Evolutionary conservation across 2,797 vertebrate genomes (phyloP), one percentile per base, ranked within the genome.

Genomic region (Picus viridis): DNA sequence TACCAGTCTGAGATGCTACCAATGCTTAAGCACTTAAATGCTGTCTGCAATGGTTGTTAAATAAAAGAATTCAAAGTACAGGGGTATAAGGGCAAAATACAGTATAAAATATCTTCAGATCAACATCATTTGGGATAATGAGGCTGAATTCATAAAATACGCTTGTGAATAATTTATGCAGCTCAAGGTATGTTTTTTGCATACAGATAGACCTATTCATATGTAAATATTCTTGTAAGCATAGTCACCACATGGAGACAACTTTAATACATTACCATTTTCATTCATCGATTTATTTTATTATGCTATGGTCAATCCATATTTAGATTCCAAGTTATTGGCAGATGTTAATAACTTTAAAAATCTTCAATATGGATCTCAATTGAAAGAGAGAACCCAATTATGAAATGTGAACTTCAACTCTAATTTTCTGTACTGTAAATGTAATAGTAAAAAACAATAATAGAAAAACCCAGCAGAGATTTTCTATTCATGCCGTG

Each of bases 191-290:
- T 47, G 12, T 19, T 88, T 95, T 87, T 87, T 92, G 43, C 73
- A 84, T 87, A 69, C 45, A 77, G 88, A 79, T 19, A 86, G 56
- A 59, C 9, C n/a, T 79, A 80, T 91, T 93, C 8, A 3, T 83
- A 63, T 85, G 73, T 57, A 96, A 90, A 94, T 94, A 70, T 24
- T 29, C 59, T 83, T 69, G 16, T 29, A 77, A 86, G 30, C 8
- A 7, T 8, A 58, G 18, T 71, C 78, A 86, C 29, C 36, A 79
- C 41, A 36, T 58, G 72, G 22, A 87, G 69, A 77, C 36, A 32
- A 80, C 56, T 83, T 26, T 72, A 77, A 47, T 51, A 43, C 56
- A 72, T 85, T 56, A 65, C 9, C 86, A 74, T 70, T 39, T 72
- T 92, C 80, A 19, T 47, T 71, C 69, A 69, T 29, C 65, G n/a